phyloP scores from a whole-genome alignment of 2,888 invertebrate species.

The Crematogaster levior region DNA sequence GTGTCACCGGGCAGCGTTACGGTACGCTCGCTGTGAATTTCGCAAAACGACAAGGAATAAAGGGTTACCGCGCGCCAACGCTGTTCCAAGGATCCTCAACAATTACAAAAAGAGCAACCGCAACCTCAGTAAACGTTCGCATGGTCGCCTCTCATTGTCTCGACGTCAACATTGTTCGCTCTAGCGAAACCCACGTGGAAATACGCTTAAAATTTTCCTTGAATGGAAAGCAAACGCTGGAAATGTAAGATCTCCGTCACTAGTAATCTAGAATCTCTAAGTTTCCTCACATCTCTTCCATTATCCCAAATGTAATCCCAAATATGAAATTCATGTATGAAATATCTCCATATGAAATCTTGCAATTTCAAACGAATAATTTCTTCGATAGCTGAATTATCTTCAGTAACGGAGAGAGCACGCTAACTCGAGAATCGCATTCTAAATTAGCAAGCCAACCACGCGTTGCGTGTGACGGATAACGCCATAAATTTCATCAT shows the following conservation, averaged over 20 bases:
- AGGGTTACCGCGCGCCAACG: conserved; percentile 36
- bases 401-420: neutral
- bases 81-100: conserved; percentile 47
- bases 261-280: neutral
- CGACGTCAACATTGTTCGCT: conserved; percentile 17
- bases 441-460: conserved; percentile 68
- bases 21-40: conserved; percentile 48
- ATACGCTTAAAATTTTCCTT: conserved; percentile 7
- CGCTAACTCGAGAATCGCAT: conserved; percentile 72
- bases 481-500: conserved; percentile 74
- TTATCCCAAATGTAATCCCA: neutral
- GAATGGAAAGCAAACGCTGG: neutral
- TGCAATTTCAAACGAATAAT: neutral
- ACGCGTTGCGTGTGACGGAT: conserved; percentile 72
- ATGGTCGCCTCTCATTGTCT: conserved; percentile 35
- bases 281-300: neutral
- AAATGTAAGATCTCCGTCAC: neutral
- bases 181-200: too few relatives aligned
- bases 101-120: conserved; percentile 50
- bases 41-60: conserved; percentile 20
- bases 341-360: neutral
- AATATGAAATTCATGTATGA: neutral
- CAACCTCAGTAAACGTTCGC: neutral
- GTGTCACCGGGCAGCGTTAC: conserved; percentile 25
- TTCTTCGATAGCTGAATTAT: neutral